Evolutionary conservation across 92 coral and sea anemone genomes (phyloP).

Genomic region (Zoanthus solanderi): DNA sequence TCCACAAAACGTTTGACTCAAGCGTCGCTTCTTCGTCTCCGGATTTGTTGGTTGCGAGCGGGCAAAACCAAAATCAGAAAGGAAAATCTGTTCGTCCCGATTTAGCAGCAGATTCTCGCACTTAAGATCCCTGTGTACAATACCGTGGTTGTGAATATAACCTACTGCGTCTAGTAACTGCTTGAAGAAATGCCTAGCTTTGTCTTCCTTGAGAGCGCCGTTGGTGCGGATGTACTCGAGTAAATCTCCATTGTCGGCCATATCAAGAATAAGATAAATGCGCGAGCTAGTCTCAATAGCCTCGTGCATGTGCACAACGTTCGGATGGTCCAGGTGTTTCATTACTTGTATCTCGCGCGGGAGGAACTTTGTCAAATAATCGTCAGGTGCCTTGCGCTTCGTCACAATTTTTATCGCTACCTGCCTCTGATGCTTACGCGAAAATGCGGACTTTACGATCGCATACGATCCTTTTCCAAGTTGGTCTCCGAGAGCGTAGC

Average conservation of each 20-base stretch:
- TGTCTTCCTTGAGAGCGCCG: slow-evolving; percentile 90
- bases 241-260: slow-evolving; percentile 97
- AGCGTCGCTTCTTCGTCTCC: slow-evolving; percentile 85
- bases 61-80: slow-evolving; percentile 98
- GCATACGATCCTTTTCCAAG: slow-evolving; percentile 99
- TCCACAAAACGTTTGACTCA: slow-evolving; percentile 96
- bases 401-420: slow-evolving; percentile 94
- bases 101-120: slow-evolving; percentile 96
- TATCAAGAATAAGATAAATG: slow-evolving; percentile 90
- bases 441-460: slow-evolving; percentile 93
- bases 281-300: slow-evolving; percentile 98
- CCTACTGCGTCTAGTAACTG: slow-evolving; percentile 90
- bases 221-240: slow-evolving; percentile 91
- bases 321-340: slow-evolving; percentile 92
- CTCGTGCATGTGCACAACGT: slow-evolving; percentile 90
- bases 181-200: slow-evolving; percentile 88
- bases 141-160: slow-evolving; percentile 85
- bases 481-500: slow-evolving; percentile 94
- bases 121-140: slow-evolving; percentile 97
- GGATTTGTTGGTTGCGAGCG: slow-evolving; percentile 82
- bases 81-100: slow-evolving; percentile 79
- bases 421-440: slow-evolving; percentile 88
- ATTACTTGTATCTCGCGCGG: slow-evolving; percentile 98
- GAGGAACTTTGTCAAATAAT: slow-evolving; percentile 93
- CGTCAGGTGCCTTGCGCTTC: slow-evolving; percentile 95